Evolutionary conservation across 2,888 invertebrate genomes (phyloP), one percentile per base, ranked within the genome.

Genomic region (Alentia gelatinosa): DNA sequence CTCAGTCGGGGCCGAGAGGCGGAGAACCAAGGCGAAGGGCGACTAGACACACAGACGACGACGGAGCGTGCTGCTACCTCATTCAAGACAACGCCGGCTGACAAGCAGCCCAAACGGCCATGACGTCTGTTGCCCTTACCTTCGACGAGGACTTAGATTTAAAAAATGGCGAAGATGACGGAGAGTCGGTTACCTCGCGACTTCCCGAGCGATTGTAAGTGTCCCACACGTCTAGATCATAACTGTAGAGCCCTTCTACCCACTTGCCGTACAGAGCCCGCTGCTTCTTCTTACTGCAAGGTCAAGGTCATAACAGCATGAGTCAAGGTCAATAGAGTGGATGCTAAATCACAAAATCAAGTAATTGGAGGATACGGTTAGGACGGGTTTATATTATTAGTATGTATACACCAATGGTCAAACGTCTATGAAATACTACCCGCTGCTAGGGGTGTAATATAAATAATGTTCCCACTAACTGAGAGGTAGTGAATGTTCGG

Each of bases 221-320:
- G 37, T 90, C 95, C 92, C 94, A 96, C 50, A 92, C 94, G 30
- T 94, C 93, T 23, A 93, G 91, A 89, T 95, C 94, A 74, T 94
- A 95, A 42, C 94, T 94, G 93, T 95, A 96, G 91, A 96, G 90
- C 50, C 95, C 96, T 39, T 96, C 98, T 5, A 98, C 98, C 99
- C 99, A 99, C 90, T 93, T 93, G 50, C 93, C 93, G 75, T 92
- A 93, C n/a, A 93, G 91, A 1, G 91, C 91, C 40, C 92, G 37
- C 68, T 92, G 30, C 84, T 93, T 93, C 94, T 97, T 97, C 96
- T 98, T 98, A 90, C 96, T 96, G 93, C 5, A 94, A 93, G 63
- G 74, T 74, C 33, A 74, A 74, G 63, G 74, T 74, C 33, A 68
- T n/a, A 12, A 74, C 19, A 19, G 83, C 7, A 23, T 35, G 30